phyloP scores from a whole-genome alignment of 2,888 invertebrate species.

The Drosophila monieri region DNA sequence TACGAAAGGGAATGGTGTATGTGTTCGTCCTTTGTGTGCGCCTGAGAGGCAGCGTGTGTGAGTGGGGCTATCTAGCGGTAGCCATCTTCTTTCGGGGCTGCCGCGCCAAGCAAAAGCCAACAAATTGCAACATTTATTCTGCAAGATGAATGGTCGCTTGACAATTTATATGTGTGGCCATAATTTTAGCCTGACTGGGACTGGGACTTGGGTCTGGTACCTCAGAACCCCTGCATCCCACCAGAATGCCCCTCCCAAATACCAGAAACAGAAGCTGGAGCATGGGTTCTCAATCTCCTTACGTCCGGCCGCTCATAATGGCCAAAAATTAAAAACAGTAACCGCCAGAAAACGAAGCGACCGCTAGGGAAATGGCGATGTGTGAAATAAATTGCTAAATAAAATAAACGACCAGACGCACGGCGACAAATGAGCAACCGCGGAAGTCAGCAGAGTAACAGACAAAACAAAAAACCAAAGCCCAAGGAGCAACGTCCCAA shows the following conservation, averaged over 20 bases:
- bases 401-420: constrained; percentile 79
- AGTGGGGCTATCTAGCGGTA: constrained; percentile 35
- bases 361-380: constrained; percentile 60
- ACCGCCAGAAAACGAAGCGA: constrained; percentile 63
- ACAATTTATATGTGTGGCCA: constrained; percentile 81
- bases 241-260: not conserved
- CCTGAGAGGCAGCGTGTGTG: not conserved
- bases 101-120: constrained; percentile 68
- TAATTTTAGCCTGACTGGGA: constrained; percentile 60
- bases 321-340: constrained; percentile 80
- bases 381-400: constrained; percentile 80
- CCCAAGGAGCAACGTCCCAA: constrained; percentile 37
- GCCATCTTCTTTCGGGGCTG: constrained; percentile 48
- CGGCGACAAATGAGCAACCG: constrained; percentile 72
- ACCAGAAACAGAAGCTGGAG: constrained; percentile 1
- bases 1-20: constrained; percentile 37
- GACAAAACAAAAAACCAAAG: constrained; percentile 23
- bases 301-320: constrained; percentile 65
- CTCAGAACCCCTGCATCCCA: not conserved
- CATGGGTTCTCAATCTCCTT: constrained; percentile 43
- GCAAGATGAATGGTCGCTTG: constrained; percentile 82
- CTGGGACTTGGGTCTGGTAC: constrained; percentile 14
- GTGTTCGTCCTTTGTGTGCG: not conserved
- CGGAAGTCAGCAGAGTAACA: constrained; percentile 11
- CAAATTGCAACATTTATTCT: constrained; percentile 84